phyloP scores from a whole-genome alignment of 1,140 invertebrate species.

The Zaprionus ghesquierei region DNA sequence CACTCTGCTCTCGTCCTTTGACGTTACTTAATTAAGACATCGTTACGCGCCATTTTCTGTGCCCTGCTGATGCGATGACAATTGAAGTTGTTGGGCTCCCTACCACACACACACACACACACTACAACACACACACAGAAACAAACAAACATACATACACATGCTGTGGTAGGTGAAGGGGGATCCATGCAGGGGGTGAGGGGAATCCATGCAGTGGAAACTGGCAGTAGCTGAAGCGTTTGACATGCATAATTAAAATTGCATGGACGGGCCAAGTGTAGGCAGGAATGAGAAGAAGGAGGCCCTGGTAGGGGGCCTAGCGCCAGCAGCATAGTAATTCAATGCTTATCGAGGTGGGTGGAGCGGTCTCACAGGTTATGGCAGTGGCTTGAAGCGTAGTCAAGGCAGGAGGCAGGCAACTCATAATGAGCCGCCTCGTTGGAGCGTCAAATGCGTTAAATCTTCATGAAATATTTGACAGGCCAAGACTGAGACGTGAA shows the following conservation, averaged over 20 bases:
- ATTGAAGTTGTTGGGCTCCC: conserved; percentile 28
- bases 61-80: conserved; percentile 35
- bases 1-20: conserved; percentile 15
- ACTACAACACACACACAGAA: conserved; percentile 9
- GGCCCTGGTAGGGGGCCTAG: not conserved
- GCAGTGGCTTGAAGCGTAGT: not conserved
- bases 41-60: conserved; percentile 63
- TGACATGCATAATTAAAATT: conserved; percentile 52
- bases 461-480: conserved; percentile 65
- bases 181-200: not conserved
- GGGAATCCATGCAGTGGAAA: not conserved
- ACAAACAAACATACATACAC: conserved; percentile 3
- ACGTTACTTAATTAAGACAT: conserved; percentile 65
- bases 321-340: not conserved
- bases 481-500: conserved; percentile 1
- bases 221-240: conserved; percentile 32
- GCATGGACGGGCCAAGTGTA: not conserved
- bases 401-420: not conserved
- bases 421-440: conserved; percentile 53
- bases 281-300: not conserved
- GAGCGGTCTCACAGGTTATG: not conserved
- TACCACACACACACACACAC: conserved; percentile 10
- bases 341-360: not conserved
- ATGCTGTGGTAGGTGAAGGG: not conserved
- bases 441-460: conserved; percentile 62